Conservation (phyloP, 2,888 invertebrate genomes). For the Steinernema scapterisci region DNA sequence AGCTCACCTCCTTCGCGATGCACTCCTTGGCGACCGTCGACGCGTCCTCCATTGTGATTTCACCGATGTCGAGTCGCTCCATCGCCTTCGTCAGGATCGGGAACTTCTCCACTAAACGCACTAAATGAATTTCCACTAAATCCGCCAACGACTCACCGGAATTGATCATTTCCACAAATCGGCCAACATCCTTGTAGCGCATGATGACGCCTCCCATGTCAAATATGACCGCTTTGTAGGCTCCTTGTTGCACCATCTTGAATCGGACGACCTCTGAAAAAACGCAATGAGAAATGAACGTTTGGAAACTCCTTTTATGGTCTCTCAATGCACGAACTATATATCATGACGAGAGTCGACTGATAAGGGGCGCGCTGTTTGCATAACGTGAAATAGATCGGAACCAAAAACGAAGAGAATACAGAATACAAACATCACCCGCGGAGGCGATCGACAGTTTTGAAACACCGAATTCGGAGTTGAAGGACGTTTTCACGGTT, state of each 20-base stretch:
- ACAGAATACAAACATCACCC: background rate
- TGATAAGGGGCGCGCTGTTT: conserved; percentile 8
- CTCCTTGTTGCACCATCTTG: background rate
- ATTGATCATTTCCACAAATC: background rate
- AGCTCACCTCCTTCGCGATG: background rate
- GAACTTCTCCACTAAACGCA: background rate
- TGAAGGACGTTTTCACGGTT: too few species aligned
- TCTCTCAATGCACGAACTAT: background rate
- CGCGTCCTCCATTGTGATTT: conserved; percentile 4
- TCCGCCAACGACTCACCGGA: background rate
- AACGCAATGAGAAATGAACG: background rate
- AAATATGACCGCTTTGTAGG: conserved; percentile 7
- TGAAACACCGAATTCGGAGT: too few species aligned
- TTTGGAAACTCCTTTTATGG: background rate
- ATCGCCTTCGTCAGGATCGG: conserved; percentile 16
- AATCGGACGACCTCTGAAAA: too few species aligned
- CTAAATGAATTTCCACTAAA: too few species aligned
- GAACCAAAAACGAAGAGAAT: background rate
- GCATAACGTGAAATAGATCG: conserved; percentile 1
- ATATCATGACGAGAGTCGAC: background rate
- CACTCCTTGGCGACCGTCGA: conserved; percentile 18
- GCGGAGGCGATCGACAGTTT: background rate
- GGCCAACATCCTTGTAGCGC: background rate
- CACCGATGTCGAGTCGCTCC: conserved; percentile 1
- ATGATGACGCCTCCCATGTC: conserved; percentile 28